Evolutionary conservation across 1,140 invertebrate genomes (phyloP), one percentile per base, ranked within the genome.

Genomic region (Macrostomum lignano): DNA sequence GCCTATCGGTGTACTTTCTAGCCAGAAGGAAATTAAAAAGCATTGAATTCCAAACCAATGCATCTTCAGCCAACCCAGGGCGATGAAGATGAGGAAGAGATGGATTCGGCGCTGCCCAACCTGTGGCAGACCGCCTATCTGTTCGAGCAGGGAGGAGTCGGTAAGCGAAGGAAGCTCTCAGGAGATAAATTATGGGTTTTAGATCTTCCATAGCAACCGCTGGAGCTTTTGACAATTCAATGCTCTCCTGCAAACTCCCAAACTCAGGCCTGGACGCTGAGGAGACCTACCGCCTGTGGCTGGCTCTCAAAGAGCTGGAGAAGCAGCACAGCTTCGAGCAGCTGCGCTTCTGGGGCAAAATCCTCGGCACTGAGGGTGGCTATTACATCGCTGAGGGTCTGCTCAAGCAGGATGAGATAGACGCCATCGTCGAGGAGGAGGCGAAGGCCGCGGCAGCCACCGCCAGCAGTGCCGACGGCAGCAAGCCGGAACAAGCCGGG

Each of bases 371-470:
- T 1, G 64, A 68, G 22, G 67, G 66, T 36, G 73, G 74, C 49
- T 79, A 78, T 46, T 71, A 71, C 35, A 56, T 79, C 1, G 61
- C 72, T 0, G 76, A 81, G 51, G 69, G 49, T 4, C 58, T 58
- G 38, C 45, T 54, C 31, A 38, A 50, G 35, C 54, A 60, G 37
- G 53, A n/a, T n/a, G n/a, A n/a, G n/a, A n/a, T 48, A 23, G 51
- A 55, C 33, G 51, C 52, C 24, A 51, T 55, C 21, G 48, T 55
- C 31, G 55, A 53, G 31, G 58, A 55, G 35, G 48, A 49, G 29
- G 45, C 44, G 6, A 21, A 36, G 24, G 13, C 21, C 21, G 40
- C 28, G 11, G 31, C 31, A 5, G 21, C n/a, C 3, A 19, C 17
- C n/a, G 35, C 19, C 11, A 21, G 35, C 5, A 33, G 13, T 10